Base-by-base conservation (phyloP, 2,888 invertebrate species). In the Pristionchus mayeri region DNA sequence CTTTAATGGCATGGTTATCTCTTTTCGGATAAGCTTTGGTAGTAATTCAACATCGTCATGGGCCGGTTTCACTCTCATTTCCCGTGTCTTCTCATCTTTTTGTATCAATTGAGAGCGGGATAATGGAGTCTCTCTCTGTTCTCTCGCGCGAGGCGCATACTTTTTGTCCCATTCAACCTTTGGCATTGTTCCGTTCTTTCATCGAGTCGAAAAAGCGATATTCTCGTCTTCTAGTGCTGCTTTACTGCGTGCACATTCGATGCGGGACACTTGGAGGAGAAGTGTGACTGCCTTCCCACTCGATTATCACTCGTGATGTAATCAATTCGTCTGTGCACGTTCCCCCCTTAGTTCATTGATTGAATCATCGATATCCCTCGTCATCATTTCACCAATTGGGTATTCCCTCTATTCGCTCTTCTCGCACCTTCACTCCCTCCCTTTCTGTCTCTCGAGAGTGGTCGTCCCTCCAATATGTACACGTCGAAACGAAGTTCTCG, bases 31-130 rank as follows among this genome's bases (percentile, higher is more conserved):
- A 67, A 67, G 67, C 67, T 27, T 60, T 67, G 67, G 67, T 27
- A 67, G 67, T 67, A 67, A 67, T 37, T 67, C 37, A 30, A 37
- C 37, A 37, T 67, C 67, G 37, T 67, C 67, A 67, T 67, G 27
- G 67, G 67, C 67, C 67, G 67, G 67, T 67, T 67, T 37, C 67
- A 67, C 67, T 67, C 67, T 67, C 57, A 60, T 67, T 67, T 67
- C 67, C 67, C 67, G 67, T 27, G 57, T 60, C 57, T 60, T 30
- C 57, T 60, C 57, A 27, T 67, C 67, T 67, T 67, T 67, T 67
- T 67, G 67, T 67, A 67, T 67, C 67, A 67, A 67, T 67, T 67
- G 67, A 67, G 67, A 34, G 67, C 37, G 37, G 67, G 67, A 67
- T 67, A 67, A 67, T 67, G 67, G 67, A 67, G 67, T 67, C 67